Percentiles rank a stretch among this genome's conserved stretches.
Evolutionary conservation across 2,888 invertebrate species (phyloP).

Genomic region (Cataglyphis albicans): DNA sequence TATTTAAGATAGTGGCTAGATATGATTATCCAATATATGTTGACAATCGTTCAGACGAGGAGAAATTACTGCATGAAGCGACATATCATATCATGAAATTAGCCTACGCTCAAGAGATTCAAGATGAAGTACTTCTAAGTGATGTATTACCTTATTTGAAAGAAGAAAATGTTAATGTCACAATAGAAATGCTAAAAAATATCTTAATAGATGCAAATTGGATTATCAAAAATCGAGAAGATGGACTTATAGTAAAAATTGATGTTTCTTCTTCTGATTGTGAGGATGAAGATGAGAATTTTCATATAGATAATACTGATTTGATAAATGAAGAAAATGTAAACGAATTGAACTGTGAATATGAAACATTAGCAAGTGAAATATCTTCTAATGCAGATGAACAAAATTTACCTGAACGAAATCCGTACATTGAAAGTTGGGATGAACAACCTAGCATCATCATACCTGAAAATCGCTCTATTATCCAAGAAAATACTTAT

Average conservation of each 20-base stretch:
- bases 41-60: slow-evolving; percentile 82
- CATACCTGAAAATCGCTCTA: slow-evolving; percentile 57
- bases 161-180: slow-evolving; percentile 46
- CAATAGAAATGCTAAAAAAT: slow-evolving; percentile 70
- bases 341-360: slow-evolving; percentile 60
- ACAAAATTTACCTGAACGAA: slow-evolving; percentile 22
- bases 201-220: slow-evolving; percentile 75
- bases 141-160: slow-evolving; percentile 50
- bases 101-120: slow-evolving; percentile 37
- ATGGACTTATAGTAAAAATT: slow-evolving; percentile 73
- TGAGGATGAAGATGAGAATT: slow-evolving; percentile 22
- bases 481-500: slow-evolving; percentile 45
- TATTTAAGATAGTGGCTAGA: slow-evolving; percentile 86
- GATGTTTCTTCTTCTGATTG: slow-evolving; percentile 63
- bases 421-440: slow-evolving; percentile 68
- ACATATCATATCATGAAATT: slow-evolving; percentile 74
- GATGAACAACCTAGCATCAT: slow-evolving; percentile 64
- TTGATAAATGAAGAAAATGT: slow-evolving; percentile 49
- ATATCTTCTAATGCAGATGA: neutral
- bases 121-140: slow-evolving; percentile 80
- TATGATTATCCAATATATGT: slow-evolving; percentile 87
- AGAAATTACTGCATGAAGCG: slow-evolving; percentile 82
- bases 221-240: slow-evolving; percentile 70
- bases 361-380: slow-evolving; percentile 58
- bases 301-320: neutral